A percentile compares a stretch with the other conserved stretches of the same genome.
Conservation (phyloP, 2,888 invertebrate species). For the Pandemis cinnamomeana region DNA sequence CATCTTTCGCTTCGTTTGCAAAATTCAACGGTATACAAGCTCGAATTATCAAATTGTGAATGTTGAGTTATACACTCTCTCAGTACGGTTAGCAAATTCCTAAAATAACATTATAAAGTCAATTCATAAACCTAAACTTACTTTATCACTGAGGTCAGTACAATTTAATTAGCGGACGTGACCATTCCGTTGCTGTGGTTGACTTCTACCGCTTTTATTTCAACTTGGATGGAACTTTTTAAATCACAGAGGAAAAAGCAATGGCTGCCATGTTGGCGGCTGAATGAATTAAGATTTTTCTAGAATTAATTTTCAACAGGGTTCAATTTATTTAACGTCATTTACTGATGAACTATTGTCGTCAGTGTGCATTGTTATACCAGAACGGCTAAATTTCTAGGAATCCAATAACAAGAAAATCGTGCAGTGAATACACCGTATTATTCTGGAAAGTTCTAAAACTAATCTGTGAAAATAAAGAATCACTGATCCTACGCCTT, state of each 20-base stretch:
- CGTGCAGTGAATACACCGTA: neutral
- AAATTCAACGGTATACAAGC: neutral
- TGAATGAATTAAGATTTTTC: neutral
- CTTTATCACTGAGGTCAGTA: neutral
- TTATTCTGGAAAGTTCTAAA: neutral
- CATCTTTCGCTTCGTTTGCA: neutral
- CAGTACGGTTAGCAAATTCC: neutral
- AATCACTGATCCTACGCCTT: neutral
- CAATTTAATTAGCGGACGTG: slow-evolving; percentile 7
- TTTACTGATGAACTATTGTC: neutral
- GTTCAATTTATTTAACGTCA: neutral
- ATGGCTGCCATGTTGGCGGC: slow-evolving; percentile 4
- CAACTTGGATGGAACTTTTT: slow-evolving; percentile 12
- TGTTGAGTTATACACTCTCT: neutral
- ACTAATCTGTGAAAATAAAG: neutral
- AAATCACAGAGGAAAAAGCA: slow-evolving; percentile 6
- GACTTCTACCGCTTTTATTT: slow-evolving; percentile 5
- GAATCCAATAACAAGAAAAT: neutral
- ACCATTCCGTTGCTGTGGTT: neutral
- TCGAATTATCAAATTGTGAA: neutral
- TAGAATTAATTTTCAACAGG: neutral
- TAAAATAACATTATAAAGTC: neutral
- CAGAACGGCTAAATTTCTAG: neutral
- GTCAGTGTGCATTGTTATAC: neutral
- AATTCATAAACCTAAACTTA: neutral